Percentiles rank a stretch among this genome's conserved stretches.
phyloP scores from a whole-genome alignment of 1,140 invertebrate species.

The Hyles vespertilio region DNA sequence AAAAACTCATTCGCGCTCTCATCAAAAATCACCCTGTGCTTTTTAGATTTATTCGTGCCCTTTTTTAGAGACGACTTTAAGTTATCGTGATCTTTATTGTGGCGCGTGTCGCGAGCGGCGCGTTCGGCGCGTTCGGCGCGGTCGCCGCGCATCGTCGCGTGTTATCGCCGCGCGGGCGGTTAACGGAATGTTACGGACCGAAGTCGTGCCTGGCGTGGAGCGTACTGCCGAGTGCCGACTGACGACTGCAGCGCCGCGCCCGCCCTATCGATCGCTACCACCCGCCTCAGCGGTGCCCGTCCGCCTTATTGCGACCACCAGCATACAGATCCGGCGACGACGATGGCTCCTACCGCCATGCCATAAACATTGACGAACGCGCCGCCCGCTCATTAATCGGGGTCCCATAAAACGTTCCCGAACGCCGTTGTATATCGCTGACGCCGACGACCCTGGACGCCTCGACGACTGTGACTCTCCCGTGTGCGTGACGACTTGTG shows the following conservation, averaged over 20 bases:
- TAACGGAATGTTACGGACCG: conserved; percentile 42
- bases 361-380: conserved; percentile 28
- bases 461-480: no score
- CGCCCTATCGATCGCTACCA: conserved; percentile 54
- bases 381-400: conserved; percentile 19
- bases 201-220: conserved; percentile 25
- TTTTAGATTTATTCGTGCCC: conserved; percentile 63
- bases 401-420: conserved; percentile 9
- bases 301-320: conserved; percentile 29
- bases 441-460: no score
- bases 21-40: conserved; percentile 89
- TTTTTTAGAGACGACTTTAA: conserved; percentile 73
- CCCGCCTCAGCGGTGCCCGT: conserved; percentile 35
- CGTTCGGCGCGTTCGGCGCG: conserved; percentile 65
- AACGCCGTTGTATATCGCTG: not conserved
- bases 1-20: conserved; percentile 91
- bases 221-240: conserved; percentile 19
- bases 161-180: conserved; percentile 41
- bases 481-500: no score
- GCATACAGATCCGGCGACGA: conserved; percentile 24
- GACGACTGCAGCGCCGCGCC: conserved; percentile 54
- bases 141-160: conserved; percentile 71
- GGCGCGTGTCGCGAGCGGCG: conserved; percentile 63
- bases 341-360: conserved; percentile 15
- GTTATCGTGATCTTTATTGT: conserved; percentile 72